Percentiles rank a stretch among this genome's conserved stretches.
phyloP scores from a whole-genome alignment of 2,113 vertebrate genomes.

The Merops nubicus region DNA sequence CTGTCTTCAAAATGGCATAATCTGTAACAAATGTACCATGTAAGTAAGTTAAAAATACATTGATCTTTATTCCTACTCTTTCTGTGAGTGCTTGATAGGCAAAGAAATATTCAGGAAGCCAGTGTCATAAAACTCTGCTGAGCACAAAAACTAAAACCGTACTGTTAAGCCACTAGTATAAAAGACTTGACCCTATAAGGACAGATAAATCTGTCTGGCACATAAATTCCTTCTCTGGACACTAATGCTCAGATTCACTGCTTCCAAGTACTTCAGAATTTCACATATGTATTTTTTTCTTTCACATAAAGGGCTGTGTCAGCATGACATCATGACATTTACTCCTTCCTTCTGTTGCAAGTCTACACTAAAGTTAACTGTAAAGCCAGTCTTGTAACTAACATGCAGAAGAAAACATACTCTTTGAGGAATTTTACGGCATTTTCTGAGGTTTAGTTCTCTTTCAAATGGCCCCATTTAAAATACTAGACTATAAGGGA shows the following conservation, averaged over 20 bases:
- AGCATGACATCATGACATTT: neutral
- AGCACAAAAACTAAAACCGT: neutral
- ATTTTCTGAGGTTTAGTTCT: neutral
- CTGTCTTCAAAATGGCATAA: neutral
- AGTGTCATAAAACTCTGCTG: neutral
- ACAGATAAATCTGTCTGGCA: neutral
- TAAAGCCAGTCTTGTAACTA: neutral
- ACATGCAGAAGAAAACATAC: neutral
- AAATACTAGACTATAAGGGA: neutral
- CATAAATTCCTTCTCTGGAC: neutral
- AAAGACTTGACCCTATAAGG: neutral
- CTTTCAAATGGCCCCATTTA: neutral
- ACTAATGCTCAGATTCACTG: neutral
- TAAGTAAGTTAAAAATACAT: slow-evolving; percentile 43
- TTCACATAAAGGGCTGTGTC: neutral
- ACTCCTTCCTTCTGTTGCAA: neutral
- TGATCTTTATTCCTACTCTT: slow-evolving; percentile 16
- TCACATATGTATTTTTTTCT: neutral
- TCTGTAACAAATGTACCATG: slow-evolving; percentile 37
- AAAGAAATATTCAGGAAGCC: neutral
- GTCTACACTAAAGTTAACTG: neutral
- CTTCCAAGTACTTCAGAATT: neutral
- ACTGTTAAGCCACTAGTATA: neutral
- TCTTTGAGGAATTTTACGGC: neutral
- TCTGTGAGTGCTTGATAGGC: neutral